Conservation (phyloP, 2,113 vertebrate species). For the Beaufortia kweichowensis region DNA sequence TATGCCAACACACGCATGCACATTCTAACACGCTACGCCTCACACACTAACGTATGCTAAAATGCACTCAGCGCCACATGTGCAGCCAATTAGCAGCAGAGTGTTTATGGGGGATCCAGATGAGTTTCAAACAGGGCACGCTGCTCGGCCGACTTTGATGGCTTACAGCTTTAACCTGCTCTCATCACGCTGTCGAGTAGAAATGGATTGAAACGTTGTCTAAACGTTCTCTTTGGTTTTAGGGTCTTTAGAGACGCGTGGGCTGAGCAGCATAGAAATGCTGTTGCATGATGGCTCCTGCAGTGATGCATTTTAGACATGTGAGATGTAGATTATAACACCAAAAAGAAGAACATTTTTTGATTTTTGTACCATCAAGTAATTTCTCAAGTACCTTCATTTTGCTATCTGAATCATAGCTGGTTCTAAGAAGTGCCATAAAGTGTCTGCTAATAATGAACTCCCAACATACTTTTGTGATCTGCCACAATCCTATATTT, state of each 20-base stretch:
- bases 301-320: conserved; percentile 27
- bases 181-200: conserved; percentile 44
- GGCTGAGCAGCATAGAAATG: conserved; percentile 24
- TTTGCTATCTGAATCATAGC: neutral
- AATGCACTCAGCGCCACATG: conserved; percentile 37
- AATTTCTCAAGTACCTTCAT: neutral
- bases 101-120: conserved; percentile 73
- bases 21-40: conserved; percentile 66
- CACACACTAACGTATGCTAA: conserved; percentile 20
- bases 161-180: conserved; percentile 54
- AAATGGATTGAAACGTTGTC: conserved; percentile 35
- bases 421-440: too few species aligned
- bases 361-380: conserved; percentile 1
- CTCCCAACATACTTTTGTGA: neutral
- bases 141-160: conserved; percentile 47
- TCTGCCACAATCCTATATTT: neutral
- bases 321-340: conserved; percentile 36
- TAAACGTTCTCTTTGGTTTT: conserved; percentile 45
- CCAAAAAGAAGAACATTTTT: conserved; percentile 39
- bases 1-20: conserved; percentile 69
- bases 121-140: conserved; percentile 64
- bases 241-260: conserved; percentile 19
- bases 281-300: neutral
- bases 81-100: conserved; percentile 77
- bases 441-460: neutral